Conservation (phyloP, 2,113 vertebrate species). For the Xerus inauris region DNA sequence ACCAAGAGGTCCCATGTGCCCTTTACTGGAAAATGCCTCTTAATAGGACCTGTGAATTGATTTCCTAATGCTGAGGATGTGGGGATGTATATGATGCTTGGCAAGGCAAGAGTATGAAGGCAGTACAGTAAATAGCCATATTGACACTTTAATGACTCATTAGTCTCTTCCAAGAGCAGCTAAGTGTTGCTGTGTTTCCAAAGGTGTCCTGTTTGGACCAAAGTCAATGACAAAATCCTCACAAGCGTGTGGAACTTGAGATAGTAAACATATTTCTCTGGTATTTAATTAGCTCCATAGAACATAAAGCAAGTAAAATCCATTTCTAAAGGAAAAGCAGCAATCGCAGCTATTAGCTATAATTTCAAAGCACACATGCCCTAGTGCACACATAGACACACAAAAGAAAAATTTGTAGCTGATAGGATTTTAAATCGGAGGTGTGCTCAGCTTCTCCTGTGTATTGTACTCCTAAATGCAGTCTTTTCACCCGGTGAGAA, state of each 20-base stretch:
- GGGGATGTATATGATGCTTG: neutral
- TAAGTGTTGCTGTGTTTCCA: constrained; percentile 67
- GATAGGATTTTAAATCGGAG: constrained; percentile 52
- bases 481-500: neutral
- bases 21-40: constrained; percentile 1
- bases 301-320: constrained; percentile 62
- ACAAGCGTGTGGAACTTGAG: constrained; percentile 48
- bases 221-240: constrained; percentile 70
- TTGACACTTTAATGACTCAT: constrained; percentile 59
- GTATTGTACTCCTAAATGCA: neutral
- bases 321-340: constrained; percentile 50
- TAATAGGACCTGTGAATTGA: constrained; percentile 49
- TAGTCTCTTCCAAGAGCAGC: constrained; percentile 60
- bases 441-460: neutral
- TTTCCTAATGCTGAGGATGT: constrained; percentile 1
- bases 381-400: too few relatives aligned
- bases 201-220: constrained; percentile 65
- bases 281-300: constrained; percentile 71
- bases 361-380: neutral
- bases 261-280: constrained; percentile 68
- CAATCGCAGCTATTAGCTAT: neutral
- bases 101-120: constrained; percentile 11
- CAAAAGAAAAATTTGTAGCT: neutral
- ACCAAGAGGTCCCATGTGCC: neutral
- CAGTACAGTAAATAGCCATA: constrained; percentile 56